Percentiles rank a stretch among this genome's conserved stretches.
Conservation (phyloP, 2,888 invertebrate genomes). For the Cryptus viduatorius region DNA sequence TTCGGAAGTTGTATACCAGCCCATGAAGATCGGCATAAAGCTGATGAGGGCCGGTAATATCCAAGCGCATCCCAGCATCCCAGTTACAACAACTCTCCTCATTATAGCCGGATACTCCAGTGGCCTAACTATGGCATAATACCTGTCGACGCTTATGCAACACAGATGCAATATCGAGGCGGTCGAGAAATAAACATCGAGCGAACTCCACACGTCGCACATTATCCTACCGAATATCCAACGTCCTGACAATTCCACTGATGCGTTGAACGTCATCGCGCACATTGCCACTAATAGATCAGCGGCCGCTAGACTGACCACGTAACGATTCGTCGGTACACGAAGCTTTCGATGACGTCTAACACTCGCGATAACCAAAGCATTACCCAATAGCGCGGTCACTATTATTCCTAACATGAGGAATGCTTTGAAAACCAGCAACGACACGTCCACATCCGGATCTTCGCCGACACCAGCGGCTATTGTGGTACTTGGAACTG, state of each 20-base stretch:
- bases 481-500: conserved; percentile 13
- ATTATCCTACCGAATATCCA: conserved; percentile 96
- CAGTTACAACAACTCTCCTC: conserved; percentile 90
- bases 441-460: conserved; percentile 80
- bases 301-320: conserved; percentile 96
- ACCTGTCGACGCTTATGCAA: conserved; percentile 97
- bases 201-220: conserved; percentile 97
- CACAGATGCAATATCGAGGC: conserved; percentile 97
- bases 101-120: conserved; percentile 97
- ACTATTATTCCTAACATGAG: conserved; percentile 94
- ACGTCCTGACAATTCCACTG: conserved; percentile 91
- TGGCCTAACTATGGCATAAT: conserved; percentile 96
- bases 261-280: conserved; percentile 97
- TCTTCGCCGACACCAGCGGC: conserved; percentile 36
- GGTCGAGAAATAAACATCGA: conserved; percentile 97
- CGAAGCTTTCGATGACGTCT: conserved; percentile 92
- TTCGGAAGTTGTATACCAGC: conserved; percentile 89
- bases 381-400: conserved; percentile 95
- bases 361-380: conserved; percentile 94
- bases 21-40: conserved; percentile 88
- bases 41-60: conserved; percentile 87
- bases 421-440: conserved; percentile 89
- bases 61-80: conserved; percentile 87
- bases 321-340: conserved; percentile 97
- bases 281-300: conserved; percentile 96